phyloP scores from a whole-genome alignment of 2,888 invertebrate species.

The Troides oblongomaculatus region DNA sequence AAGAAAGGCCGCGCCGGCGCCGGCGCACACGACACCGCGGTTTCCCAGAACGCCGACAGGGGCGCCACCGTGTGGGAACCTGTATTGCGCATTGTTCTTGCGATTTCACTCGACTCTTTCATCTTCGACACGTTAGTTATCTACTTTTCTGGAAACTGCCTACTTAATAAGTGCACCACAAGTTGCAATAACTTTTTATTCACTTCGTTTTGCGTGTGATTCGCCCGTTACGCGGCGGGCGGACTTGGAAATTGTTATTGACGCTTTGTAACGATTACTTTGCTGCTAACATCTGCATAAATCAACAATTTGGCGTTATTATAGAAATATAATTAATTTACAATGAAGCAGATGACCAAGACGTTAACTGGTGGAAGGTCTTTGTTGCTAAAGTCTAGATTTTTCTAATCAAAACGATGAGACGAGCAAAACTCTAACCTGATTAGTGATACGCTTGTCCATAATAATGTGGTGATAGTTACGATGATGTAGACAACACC shows the following conservation, averaged over 20 bases:
- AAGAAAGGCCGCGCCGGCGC: slow-evolving; percentile 47
- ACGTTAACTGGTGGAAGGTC: no score
- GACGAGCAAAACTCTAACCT: no score
- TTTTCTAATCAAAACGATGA: no score
- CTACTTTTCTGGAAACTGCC: slow-evolving; percentile 29
- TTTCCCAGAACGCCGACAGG: slow-evolving; percentile 56
- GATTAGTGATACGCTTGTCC: no score
- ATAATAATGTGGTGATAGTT: no score
- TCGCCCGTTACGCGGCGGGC: neutral
- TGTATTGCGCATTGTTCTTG: slow-evolving; percentile 53
- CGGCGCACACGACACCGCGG: slow-evolving; percentile 47
- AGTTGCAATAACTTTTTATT: slow-evolving; percentile 10
- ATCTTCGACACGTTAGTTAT: slow-evolving; percentile 37
- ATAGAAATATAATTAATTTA: no score
- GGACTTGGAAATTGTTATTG: neutral
- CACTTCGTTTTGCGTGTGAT: neutral
- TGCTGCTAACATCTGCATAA: neutral
- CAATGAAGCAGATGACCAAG: no score
- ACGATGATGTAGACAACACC: no score
- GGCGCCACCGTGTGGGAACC: slow-evolving; percentile 62
- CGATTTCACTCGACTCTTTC: slow-evolving; percentile 60
- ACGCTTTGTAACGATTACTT: neutral
- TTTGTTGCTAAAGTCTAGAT: no score
- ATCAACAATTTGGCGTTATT: neutral
- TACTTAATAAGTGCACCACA: slow-evolving; percentile 11